A percentile compares a stretch with the other conserved stretches of the same genome.
These are phyloP conservation scores for Tenebrio molitor DNA, from an alignment of 1,140 invertebrate genomes.

Conservation along the genomic window DNA sequence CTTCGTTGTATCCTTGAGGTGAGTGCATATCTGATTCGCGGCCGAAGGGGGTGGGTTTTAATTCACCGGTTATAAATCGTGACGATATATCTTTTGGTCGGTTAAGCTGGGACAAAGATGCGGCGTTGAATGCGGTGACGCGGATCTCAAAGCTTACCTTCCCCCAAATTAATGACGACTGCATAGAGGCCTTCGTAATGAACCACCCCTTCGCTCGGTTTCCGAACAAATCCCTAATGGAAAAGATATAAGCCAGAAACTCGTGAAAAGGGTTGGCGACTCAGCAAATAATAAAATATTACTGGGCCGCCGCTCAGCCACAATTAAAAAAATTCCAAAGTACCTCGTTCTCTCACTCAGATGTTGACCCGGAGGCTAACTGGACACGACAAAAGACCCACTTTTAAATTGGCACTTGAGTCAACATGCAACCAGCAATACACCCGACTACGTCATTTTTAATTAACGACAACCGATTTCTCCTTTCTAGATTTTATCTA, in stretches of 20 bases:
- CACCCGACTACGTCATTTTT: no score
- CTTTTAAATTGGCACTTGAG: no score
- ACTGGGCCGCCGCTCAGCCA: neutral
- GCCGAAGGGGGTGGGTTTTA: neutral
- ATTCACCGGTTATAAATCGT: conserved; percentile 35
- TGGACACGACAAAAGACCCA: no score
- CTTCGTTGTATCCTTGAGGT: no score
- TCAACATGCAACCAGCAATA: no score
- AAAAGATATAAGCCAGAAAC: conserved; percentile 31
- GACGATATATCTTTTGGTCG: conserved; percentile 36
- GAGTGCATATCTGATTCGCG: neutral
- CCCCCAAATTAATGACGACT: conserved; percentile 34
- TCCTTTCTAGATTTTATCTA: no score
- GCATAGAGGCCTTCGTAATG: conserved; percentile 36
- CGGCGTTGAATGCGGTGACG: conserved; percentile 35
- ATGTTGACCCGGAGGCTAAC: no score
- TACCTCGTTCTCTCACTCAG: no score
- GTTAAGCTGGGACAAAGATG: conserved; percentile 39
- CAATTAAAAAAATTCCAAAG: conserved; percentile 20
- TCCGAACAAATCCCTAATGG: conserved; percentile 38
- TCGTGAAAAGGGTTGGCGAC: conserved; percentile 34
- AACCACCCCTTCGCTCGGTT: conserved; percentile 14
- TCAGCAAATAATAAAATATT: conserved; percentile 38
- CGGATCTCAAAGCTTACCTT: conserved; percentile 38
- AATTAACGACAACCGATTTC: no score